Evolutionary conservation across 1,140 invertebrate genomes (phyloP).

Genomic region (Paracyclopina nana): DNA sequence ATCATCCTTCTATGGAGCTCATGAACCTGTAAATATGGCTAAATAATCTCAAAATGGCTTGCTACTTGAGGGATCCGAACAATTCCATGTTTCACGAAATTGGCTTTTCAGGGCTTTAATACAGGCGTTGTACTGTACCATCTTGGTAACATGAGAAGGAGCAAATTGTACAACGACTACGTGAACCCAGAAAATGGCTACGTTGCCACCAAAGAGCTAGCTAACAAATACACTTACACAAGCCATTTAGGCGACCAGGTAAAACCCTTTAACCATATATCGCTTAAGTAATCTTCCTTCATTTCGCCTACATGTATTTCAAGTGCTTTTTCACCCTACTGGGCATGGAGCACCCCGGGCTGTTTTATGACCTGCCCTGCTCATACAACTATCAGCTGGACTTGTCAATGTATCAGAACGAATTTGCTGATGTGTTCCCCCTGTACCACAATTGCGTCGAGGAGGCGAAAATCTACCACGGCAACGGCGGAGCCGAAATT

Average conservation of each 20-base stretch:
- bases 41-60: no score
- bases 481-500: background rate
- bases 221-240: background rate
- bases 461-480: background rate
- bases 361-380: background rate
- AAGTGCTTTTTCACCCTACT: background rate
- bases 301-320: no score
- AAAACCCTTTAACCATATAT: no score
- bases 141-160: background rate
- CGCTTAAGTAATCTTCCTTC: no score
- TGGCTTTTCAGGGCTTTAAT: background rate
- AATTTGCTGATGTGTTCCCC: background rate
- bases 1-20: no score
- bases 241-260: conserved; percentile 1
- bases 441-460: background rate
- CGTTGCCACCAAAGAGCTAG: no score
- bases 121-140: background rate
- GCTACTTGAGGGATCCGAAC: no score
- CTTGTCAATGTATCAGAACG: background rate
- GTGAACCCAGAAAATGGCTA: no score
- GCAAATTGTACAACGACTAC: background rate
- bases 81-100: no score
- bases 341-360: background rate
- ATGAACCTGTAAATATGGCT: no score
- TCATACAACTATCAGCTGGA: background rate